These are phyloP conservation scores for Dysidea cf. avara DNA, from an alignment of 37 sponge, comb jelly and placozoan species.

Conservation along the genomic window DNA sequence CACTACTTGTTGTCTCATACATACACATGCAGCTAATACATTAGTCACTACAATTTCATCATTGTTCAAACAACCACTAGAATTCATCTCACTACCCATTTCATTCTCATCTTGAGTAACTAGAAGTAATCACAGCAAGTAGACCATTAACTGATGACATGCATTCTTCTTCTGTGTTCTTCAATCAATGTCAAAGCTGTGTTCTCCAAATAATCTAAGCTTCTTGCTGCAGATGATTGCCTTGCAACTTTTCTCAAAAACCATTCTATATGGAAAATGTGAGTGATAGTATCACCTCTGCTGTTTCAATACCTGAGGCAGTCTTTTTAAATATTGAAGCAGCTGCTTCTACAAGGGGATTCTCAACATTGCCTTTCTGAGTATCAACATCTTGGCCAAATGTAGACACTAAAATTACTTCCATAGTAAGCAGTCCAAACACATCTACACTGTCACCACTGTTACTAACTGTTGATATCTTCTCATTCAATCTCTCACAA, in stretches of 20 bases:
- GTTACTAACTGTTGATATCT: constrained; percentile 26
- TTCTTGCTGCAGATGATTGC: too few species aligned
- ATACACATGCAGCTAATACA: constrained; percentile 80
- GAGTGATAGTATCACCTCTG: too few species aligned
- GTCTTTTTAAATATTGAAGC: not conserved
- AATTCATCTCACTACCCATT: not conserved
- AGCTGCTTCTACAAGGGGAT: constrained; percentile 48
- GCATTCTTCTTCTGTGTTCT: too few species aligned
- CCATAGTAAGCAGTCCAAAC: constrained; percentile 57
- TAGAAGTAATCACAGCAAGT: constrained; percentile 63
- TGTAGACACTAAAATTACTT: constrained; percentile 61
- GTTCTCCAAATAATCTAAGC: too few species aligned
- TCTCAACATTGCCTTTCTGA: constrained; percentile 38
- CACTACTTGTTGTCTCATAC: constrained; percentile 78
- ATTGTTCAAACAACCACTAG: constrained; percentile 24
- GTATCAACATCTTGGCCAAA: constrained; percentile 52
- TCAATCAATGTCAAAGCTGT: too few species aligned
- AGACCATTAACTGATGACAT: too few species aligned
- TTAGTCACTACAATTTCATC: constrained; percentile 56
- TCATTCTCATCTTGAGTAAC: constrained; percentile 34
- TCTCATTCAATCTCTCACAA: constrained; percentile 11
- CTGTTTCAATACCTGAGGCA: too few species aligned
- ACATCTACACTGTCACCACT: constrained; percentile 48
- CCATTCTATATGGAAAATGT: too few species aligned
- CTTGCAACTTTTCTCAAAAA: too few species aligned